A percentile compares a stretch with the other conserved stretches of the same genome.
phyloP scores from a whole-genome alignment of 2,113 vertebrate genomes.

The Hippocampus mohnikei region DNA sequence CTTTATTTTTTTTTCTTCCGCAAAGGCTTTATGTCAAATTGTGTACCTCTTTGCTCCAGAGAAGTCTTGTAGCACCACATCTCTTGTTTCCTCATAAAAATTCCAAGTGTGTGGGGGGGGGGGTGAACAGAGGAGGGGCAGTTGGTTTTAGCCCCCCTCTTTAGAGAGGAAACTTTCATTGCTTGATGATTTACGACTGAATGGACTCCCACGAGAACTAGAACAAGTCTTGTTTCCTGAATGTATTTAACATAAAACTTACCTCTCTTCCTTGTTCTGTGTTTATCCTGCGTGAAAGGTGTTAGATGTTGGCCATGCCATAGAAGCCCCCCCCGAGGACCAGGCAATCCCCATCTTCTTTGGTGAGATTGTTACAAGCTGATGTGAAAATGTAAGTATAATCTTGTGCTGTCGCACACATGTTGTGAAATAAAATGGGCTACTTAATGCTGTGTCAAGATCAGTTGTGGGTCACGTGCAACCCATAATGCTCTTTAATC shows the following conservation, averaged over 20 bases:
- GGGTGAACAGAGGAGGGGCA: constrained; percentile 29
- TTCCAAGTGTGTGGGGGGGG: constrained; percentile 42
- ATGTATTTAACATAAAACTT: constrained; percentile 58
- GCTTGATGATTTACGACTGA: constrained; percentile 68
- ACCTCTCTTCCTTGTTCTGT: constrained; percentile 50
- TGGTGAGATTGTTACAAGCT: constrained; percentile 26
- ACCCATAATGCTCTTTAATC: too few species aligned
- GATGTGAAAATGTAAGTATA: constrained; percentile 41
- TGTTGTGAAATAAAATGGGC: not conserved
- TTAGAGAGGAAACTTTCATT: constrained; percentile 72
- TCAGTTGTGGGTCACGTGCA: too few species aligned
- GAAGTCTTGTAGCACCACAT: constrained; percentile 15
- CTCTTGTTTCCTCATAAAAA: constrained; percentile 70
- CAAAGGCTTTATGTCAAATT: constrained; percentile 32
- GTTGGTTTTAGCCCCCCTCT: constrained; percentile 67
- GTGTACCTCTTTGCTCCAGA: constrained; percentile 33
- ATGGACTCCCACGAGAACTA: constrained; percentile 51
- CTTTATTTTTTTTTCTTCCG: not conserved
- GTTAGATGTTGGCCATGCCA: constrained; percentile 39
- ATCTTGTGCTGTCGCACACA: not conserved
- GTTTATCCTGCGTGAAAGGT: constrained; percentile 62
- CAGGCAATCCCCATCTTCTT: constrained; percentile 38
- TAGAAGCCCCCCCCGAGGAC: constrained; percentile 27
- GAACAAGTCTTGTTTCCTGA: constrained; percentile 51
- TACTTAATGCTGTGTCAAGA: not conserved